Evolutionary conservation across 2,888 invertebrate species (phyloP), one percentile per base, ranked within the genome.

Genomic region (Acleris literana): DNA sequence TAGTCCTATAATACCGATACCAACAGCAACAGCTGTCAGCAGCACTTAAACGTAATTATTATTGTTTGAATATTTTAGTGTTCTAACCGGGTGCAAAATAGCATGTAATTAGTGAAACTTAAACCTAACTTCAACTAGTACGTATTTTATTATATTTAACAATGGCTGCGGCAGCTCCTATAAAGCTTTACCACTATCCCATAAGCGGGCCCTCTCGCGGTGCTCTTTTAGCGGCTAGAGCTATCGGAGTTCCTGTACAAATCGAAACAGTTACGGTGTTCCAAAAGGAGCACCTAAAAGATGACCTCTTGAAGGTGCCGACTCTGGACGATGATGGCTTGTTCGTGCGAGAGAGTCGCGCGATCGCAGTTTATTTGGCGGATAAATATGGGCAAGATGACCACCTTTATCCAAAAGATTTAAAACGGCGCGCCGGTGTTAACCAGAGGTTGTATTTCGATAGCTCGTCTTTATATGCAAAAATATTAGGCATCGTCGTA

Each of bases 321-420:
- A 95, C 95, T 9, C 85, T 96, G 65, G 94, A 94, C 25, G 96
- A 96, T 78, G 93, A 94, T 66, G 95, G 94, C 13, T 95, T 95
- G 25, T 76, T 93, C 16, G 70, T 96, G 56, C 95, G 95, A 94
- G 96, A 96, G 80, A 95, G 95, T 73, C 93, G 94, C 46, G 95
- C 95, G 9, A 95, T 95, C 68, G 92, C 93, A 4, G 84, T 92
- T 55, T 96, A 95, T 79, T 87, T 95, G 70, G 94, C 93, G 0
- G 93, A 93, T 69, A 93, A 93, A 69, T 95, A 94, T 79, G 94
- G 92, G 0, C 94, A 93, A 77, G 93, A 94, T 73, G 94, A 94
- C 68, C 79, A 83, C 44, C 83, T 95, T 25, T 95, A 95, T 80
- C 95, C 95, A 0, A 93, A 90, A 70, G 94, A 95, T 76, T 76